phyloP scores from a whole-genome alignment of 2,797 vertebrate species.

The Gymnoscopelus microlampas region DNA sequence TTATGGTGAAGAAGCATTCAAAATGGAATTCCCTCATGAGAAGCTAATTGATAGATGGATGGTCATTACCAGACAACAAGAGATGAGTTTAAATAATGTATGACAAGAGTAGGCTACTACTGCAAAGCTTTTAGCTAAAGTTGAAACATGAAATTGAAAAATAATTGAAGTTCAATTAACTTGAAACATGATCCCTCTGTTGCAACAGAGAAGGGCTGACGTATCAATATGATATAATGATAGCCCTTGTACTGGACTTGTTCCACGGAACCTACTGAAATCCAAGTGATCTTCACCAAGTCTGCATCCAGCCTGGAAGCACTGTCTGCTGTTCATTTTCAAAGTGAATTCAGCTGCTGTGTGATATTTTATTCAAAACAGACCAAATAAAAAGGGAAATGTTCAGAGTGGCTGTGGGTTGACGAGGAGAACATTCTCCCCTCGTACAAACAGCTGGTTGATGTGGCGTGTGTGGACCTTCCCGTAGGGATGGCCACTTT shows the following conservation, averaged over 20 bases:
- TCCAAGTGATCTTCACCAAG: neutral
- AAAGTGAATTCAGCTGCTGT: neutral
- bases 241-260: slow-evolving; percentile 5
- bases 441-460: slow-evolving; percentile 96
- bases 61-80: neutral
- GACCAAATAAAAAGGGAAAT: neutral
- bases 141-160: neutral
- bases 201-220: slow-evolving; percentile 37
- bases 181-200: slow-evolving; percentile 18
- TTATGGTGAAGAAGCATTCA: neutral
- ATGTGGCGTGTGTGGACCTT: slow-evolving; percentile 92
- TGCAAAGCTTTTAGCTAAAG: too few species aligned
- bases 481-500: slow-evolving; percentile 82
- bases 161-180: too few species aligned
- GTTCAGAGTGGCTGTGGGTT: slow-evolving; percentile 87
- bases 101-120: too few species aligned
- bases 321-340: neutral
- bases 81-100: too few species aligned
- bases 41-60: neutral
- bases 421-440: slow-evolving; percentile 93
- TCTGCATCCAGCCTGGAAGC: slow-evolving; percentile 2
- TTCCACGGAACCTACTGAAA: slow-evolving; percentile 44
- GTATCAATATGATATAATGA: slow-evolving; percentile 83
- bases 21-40: neutral
- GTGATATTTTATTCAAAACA: neutral